These are phyloP conservation scores for Struthio camelus DNA, from an alignment of 2,113 vertebrate species.

Conservation along the genomic window DNA sequence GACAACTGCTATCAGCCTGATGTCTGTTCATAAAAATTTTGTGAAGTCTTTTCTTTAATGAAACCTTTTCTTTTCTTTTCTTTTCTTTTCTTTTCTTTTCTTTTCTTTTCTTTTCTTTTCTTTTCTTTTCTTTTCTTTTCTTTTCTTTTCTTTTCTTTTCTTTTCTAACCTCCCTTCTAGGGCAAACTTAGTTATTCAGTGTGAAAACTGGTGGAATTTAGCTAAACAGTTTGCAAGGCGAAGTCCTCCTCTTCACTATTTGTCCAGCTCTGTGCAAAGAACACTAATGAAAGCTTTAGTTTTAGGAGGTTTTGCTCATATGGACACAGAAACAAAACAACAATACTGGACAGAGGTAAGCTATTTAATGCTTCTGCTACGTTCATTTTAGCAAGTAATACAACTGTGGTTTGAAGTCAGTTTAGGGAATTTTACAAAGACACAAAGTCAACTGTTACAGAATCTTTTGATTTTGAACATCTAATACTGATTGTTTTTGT, in stretches of 20 bases:
- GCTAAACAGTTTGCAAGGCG: constrained; percentile 96
- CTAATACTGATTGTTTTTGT: not conserved
- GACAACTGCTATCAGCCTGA: not conserved
- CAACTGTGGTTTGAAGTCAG: not conserved
- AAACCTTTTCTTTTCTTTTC: not conserved
- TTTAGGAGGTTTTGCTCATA: constrained; percentile 96
- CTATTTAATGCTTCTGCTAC: not conserved
- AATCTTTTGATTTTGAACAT: not conserved
- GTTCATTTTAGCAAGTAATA: not conserved
- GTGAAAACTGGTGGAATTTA: constrained; percentile 98
- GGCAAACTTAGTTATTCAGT: constrained; percentile 97
- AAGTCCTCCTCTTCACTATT: constrained; percentile 92
- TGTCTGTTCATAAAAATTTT: not conserved
- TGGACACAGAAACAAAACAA: constrained; percentile 96
- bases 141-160: too few species aligned
- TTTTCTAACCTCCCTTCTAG: constrained; percentile 76
- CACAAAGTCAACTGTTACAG: not conserved
- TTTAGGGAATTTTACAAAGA: not conserved
- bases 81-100: too few species aligned
- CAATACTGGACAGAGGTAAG: constrained; percentile 99
- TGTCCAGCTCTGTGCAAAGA: constrained; percentile 95
- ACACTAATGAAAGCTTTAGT: constrained; percentile 97
- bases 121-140: too few species aligned
- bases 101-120: too few species aligned
- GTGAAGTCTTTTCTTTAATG: constrained; percentile 2